phyloP scores from a whole-genome alignment of 92 coral and sea anemone species.

The Porites rus region DNA sequence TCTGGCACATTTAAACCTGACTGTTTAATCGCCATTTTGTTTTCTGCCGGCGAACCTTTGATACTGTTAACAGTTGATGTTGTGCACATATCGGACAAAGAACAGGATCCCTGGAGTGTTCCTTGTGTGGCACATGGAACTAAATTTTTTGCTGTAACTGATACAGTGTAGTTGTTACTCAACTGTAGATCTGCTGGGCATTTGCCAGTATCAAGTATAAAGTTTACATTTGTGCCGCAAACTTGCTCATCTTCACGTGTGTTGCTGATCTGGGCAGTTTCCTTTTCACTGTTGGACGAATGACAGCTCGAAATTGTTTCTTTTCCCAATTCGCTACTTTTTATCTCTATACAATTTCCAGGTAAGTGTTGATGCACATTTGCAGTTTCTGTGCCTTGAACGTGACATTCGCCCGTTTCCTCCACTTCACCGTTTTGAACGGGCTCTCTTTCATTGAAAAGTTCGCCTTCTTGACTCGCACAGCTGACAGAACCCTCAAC shows the following conservation, averaged over 20 bases:
- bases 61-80: background rate
- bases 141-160: background rate
- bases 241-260: background rate
- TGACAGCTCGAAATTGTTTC: background rate
- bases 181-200: background rate
- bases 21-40: background rate
- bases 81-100: background rate
- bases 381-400: background rate
- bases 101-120: background rate
- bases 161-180: background rate
- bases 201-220: background rate
- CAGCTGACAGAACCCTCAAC: background rate
- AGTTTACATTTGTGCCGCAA: background rate
- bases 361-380: background rate
- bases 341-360: background rate
- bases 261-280: background rate
- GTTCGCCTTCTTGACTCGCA: background rate
- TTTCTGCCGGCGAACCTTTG: background rate
- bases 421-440: background rate
- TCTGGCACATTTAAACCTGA: background rate
- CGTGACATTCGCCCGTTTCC: background rate
- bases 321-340: background rate
- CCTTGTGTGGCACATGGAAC: background rate
- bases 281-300: background rate
- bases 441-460: background rate